Conservation (phyloP, 2,113 vertebrate genomes). For the Scortum barcoo region DNA sequence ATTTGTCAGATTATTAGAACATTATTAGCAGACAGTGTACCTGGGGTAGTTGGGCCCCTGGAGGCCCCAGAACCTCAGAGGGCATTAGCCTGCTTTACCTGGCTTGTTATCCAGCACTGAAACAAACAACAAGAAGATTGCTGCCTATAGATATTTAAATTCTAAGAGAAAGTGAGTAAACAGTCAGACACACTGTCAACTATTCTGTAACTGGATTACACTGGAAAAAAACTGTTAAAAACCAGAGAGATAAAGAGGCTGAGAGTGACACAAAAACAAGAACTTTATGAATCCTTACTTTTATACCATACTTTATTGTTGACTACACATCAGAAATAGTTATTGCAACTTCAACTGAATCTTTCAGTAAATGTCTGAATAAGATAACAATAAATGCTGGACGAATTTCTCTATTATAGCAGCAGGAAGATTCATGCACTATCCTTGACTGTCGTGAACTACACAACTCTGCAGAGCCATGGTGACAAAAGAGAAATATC, state of each 20-base stretch:
- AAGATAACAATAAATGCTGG: neutral
- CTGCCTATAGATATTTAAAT: neutral
- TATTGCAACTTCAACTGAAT: neutral
- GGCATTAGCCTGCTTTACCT: neutral
- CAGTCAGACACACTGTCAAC: neutral
- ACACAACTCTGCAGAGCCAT: constrained; percentile 33
- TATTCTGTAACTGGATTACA: neutral
- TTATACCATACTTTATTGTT: neutral
- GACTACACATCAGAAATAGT: neutral
- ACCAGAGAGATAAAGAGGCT: neutral
- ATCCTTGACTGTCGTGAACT: constrained; percentile 46
- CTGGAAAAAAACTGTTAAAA: neutral
- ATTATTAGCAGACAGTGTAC: neutral
- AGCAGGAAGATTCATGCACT: neutral
- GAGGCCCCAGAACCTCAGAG: neutral
- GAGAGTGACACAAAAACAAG: neutral
- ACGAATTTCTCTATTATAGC: constrained; percentile 12
- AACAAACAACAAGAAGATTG: neutral
- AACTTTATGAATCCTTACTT: neutral
- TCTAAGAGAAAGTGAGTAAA: neutral
- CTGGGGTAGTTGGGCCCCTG: neutral
- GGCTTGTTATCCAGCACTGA: neutral
- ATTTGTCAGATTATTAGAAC: neutral
- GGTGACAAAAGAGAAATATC: constrained; percentile 55
- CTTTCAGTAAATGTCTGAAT: neutral